These are phyloP conservation scores for Petrolisthes manimaculis DNA, from an alignment of 2,888 invertebrate species.

Conservation along the genomic window DNA sequence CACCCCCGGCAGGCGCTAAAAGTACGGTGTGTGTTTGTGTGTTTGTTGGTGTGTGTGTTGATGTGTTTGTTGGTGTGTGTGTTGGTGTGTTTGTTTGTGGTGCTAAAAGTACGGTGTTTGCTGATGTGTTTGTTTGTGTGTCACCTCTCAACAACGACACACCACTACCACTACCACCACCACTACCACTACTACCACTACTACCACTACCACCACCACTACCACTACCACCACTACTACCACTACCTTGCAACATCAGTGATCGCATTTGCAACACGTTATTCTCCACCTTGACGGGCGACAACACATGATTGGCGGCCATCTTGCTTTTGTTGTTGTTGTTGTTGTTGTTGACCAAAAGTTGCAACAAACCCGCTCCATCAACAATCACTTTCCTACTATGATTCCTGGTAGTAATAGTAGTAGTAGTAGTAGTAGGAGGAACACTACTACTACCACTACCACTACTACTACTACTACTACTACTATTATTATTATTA, in stretches of 20 bases:
- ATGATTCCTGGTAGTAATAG: neutral
- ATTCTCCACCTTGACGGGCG: neutral
- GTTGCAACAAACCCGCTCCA: neutral
- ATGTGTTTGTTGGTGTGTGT: neutral
- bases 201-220: too few species aligned
- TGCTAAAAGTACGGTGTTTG: too few species aligned
- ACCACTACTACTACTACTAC: too few species aligned
- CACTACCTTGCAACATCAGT: neutral
- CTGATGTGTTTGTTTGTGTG: too few species aligned
- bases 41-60: too few species aligned
- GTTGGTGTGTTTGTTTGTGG: too few species aligned
- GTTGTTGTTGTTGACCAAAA: neutral
- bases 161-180: neutral
- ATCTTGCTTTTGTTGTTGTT: neutral
- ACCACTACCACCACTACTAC: too few species aligned
- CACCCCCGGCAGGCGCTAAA: too few species aligned
- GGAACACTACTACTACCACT: neutral
- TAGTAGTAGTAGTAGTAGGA: neutral
- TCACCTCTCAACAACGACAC: neutral
- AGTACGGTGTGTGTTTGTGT: too few species aligned
- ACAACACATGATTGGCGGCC: neutral
- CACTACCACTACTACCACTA: neutral
- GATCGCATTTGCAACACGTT: neutral
- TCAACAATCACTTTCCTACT: neutral
- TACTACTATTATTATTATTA: too few species aligned